Evolutionary conservation across 2,888 invertebrate genomes (phyloP), one percentile per base, ranked within the genome.

Genomic region (Chironomus tentans): DNA sequence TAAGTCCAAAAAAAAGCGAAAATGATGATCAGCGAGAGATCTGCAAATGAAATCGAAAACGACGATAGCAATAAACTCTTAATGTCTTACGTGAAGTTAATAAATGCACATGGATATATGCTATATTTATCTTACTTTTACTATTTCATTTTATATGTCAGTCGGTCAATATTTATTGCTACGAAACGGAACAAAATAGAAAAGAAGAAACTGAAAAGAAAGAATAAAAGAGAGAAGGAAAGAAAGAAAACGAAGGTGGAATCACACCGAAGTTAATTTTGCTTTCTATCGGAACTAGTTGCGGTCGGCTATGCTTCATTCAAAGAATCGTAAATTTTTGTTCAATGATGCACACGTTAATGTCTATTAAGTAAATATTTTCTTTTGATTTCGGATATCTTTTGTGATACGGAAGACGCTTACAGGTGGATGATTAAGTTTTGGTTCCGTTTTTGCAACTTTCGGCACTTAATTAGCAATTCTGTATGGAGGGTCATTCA

Each of bases 241-340:
- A 62, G 28, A 62, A 72, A 61, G 72, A 72, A 72, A 72, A 72
- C 62, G 72, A 72, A 72, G 72, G 72, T 72, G 72, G 72, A 72
- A 50, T 71, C 24, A 46, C 50, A 46, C 15, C n/a, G 56, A 24
- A n/a, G 50, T 38, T 28, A 50, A 72, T 72, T 72, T 72, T 72
- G 62, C 72, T 72, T 72, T 72, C 72, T 72, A 72, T 71, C 65
- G 65, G 65, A 65, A 65, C 65, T 65, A 65, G 65, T 65, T 65
- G 24, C 24, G 65, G 24, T 65, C 65, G 38, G 38, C 21, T 24
- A 21, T 24, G 65, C 21, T 65, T 65, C 13, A 21, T 21, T 65
- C 21, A 65, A 2, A 38, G 38, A 38, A 38, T 38, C 10, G 38
- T 38, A 38, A 38, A 38, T 38, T 38, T 7, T 38, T 38, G 10